Evolutionary conservation across 2,797 vertebrate species (phyloP).

Genomic region (Eremophila alpestris): DNA sequence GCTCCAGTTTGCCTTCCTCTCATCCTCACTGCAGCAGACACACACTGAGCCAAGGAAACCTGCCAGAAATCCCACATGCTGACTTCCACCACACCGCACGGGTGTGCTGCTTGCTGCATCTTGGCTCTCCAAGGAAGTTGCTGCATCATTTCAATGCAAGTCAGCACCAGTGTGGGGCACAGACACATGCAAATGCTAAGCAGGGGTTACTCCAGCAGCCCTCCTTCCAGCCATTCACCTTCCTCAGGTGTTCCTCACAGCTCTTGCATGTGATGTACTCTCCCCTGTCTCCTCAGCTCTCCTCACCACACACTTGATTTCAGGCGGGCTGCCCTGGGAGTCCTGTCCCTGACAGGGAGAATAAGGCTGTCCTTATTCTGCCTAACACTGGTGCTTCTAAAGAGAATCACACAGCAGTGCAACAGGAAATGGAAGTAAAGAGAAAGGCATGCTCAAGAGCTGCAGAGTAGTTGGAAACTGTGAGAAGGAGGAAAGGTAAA

Average conservation of each 20-base stretch:
- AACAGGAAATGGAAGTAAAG: not conserved
- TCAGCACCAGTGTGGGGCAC: not conserved
- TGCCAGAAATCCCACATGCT: not conserved
- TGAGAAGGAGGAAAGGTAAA: not conserved
- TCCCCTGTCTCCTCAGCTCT: not conserved
- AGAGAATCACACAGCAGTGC: not conserved
- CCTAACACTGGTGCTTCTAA: not conserved
- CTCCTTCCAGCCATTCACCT: not conserved
- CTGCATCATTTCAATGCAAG: rapidly evolving
- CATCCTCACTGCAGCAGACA: not conserved
- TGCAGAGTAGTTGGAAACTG: not conserved
- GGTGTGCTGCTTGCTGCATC: not conserved
- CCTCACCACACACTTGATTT: not conserved
- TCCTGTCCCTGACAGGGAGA: too few species aligned
- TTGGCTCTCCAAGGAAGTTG: not conserved
- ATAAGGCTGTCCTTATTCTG: not conserved
- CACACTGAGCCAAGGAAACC: rapidly evolving
- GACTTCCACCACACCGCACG: rapidly evolving
- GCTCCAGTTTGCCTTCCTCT: not conserved
- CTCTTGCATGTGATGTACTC: not conserved
- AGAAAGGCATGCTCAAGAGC: not conserved
- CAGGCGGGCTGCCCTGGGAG: not conserved
- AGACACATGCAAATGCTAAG: not conserved
- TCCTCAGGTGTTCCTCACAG: not conserved
- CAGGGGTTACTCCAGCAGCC: not conserved